These are phyloP conservation scores for Agrochola litura DNA, from an alignment of 2,888 invertebrate genomes.

Conservation along the genomic window DNA sequence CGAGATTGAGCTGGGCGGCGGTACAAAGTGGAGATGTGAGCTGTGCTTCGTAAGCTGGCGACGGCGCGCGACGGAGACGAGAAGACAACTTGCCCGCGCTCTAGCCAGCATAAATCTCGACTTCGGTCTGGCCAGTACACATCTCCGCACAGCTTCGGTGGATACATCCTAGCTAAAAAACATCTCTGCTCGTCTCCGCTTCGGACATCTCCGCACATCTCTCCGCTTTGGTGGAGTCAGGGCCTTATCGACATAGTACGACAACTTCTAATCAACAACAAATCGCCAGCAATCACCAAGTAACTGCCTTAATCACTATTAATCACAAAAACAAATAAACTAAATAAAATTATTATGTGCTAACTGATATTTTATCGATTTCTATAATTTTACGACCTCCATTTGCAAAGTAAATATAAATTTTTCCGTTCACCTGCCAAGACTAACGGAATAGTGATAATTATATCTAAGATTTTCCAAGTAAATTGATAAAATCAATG, in stretches of 20 bases:
- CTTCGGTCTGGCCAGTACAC: no score
- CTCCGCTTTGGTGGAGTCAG: no score
- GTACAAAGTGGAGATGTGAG: no score
- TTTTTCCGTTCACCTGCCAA: slow-evolving; percentile 47
- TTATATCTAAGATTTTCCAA: slow-evolving; percentile 52
- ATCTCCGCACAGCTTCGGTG: no score
- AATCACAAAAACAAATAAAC: slow-evolving; percentile 19
- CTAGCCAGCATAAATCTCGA: no score
- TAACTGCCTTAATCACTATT: slow-evolving; percentile 7
- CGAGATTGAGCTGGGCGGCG: no score
- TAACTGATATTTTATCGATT: slow-evolving; percentile 23
- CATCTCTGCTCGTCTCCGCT: no score
- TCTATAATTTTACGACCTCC: slow-evolving; percentile 24
- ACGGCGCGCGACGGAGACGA: no score
- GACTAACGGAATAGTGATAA: slow-evolving; percentile 36
- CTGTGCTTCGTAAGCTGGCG: no score
- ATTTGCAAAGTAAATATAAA: slow-evolving; percentile 34
- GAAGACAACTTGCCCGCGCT: no score
- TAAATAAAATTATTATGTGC: slow-evolving; percentile 37
- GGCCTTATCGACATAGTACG: neutral
- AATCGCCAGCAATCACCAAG: slow-evolving; percentile 7
- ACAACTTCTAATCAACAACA: neutral
- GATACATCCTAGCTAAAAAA: no score
- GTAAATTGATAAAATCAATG: slow-evolving; percentile 50
- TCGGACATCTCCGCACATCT: no score